Conservation (phyloP, 2,113 vertebrate genomes). For the Nansenia antarctica region DNA sequence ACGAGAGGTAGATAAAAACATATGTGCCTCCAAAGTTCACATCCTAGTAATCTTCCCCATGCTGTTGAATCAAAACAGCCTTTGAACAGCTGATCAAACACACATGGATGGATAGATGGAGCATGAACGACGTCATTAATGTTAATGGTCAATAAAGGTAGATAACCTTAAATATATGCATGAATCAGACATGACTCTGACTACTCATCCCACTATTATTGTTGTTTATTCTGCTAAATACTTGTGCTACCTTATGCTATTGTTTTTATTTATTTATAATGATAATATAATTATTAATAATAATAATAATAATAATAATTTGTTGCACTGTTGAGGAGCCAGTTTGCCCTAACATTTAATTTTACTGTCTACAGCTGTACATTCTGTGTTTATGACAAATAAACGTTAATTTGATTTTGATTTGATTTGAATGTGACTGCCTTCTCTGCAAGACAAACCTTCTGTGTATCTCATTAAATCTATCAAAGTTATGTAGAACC, state of each 20-base stretch:
- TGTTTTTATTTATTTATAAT: neutral
- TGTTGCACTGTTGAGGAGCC: too few species aligned
- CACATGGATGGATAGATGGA: neutral
- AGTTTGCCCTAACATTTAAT: too few species aligned
- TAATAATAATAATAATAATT: too few species aligned
- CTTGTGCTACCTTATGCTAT: neutral
- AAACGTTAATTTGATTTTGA: too few species aligned
- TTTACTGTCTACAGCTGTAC: too few species aligned
- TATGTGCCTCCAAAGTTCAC: constrained; percentile 57
- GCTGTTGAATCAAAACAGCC: constrained; percentile 14
- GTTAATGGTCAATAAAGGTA: constrained; percentile 18
- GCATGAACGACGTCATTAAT: constrained; percentile 53
- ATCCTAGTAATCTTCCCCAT: constrained; percentile 35
- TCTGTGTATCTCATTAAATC: too few species aligned
- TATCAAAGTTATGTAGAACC: too few species aligned
- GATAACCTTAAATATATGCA: neutral
- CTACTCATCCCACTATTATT: neutral
- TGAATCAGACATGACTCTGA: neutral
- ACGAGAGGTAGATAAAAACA: too few species aligned
- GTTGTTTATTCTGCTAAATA: neutral
- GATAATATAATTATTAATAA: neutral
- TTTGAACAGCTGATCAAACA: constrained; percentile 48
- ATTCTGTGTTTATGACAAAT: too few species aligned
- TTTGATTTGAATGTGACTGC: neutral
- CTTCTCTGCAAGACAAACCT: neutral